Base-by-base conservation (phyloP, 2,113 vertebrate genomes). In the Leucosticte australis region DNA sequence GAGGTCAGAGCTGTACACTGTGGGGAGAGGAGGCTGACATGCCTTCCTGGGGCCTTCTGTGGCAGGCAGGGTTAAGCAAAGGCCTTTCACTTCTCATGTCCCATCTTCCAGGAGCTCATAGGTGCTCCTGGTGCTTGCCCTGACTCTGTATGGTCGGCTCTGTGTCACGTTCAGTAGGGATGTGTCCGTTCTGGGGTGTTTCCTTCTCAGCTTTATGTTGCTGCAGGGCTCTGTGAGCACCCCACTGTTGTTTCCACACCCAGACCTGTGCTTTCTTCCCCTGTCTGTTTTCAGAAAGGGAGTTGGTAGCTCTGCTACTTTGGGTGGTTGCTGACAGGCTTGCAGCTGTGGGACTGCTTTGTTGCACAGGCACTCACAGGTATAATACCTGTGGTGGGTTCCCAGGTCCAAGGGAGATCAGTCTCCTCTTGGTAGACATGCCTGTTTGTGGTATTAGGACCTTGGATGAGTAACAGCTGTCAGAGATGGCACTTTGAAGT, bases 141-240 rank as follows among this genome's bases (percentile, higher is more conserved):
- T 52, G 65, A 5, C 56, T 50, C 39, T 3, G 0, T 56, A 6
- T 0, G 0, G 28, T 82, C 30, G 44, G 8, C 31, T 81, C n/a
- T 69, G 50, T 49, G 31, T 88, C 46, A 44, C 0, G 0, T 75
- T 83, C 2, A 2, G 41, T 3, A 18, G 28, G 46, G n/a, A 71
- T 24, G 39, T 73, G 49, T 49, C 37, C 21, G 33, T 85, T 82
- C 82, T 39, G 0, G 14, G 3, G 21, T 9, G 4, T 56, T 78
- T 28, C 22, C 24, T 35, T 20, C 23, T 59, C 27, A 76, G 62
- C n/a, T 69, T 39, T 69, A 1, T 39, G 11, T 56, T 68, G 39
- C 11, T 60, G 0, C 9, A 10, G 39, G 18, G 15, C 9, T 53
- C 64, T 73, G 33, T 0, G 0, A 55, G 26, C 0, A 0, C 23